phyloP scores from a whole-genome alignment of 2,797 vertebrate species.

The Australoheros facetus region DNA sequence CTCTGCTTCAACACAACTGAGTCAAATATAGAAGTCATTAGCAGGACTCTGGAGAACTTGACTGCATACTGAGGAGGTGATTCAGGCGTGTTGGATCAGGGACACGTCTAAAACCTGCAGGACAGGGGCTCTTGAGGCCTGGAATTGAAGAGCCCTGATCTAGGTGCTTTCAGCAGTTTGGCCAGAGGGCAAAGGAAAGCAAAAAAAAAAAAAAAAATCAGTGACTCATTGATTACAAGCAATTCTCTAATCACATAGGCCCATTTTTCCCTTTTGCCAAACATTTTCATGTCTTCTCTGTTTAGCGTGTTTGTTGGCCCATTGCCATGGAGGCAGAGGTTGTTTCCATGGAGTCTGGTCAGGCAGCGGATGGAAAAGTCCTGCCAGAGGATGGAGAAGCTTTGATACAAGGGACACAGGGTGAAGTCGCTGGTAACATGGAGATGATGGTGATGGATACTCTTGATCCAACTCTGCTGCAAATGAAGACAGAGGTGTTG shows the following conservation, averaged over 20 bases:
- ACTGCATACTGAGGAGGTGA: too few relatives aligned
- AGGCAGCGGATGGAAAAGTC: constrained; percentile 87
- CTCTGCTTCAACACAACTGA: too few relatives aligned
- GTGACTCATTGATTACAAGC: not conserved
- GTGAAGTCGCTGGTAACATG: constrained; percentile 82
- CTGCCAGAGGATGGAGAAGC: constrained; percentile 87
- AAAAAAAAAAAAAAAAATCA: too few relatives aligned
- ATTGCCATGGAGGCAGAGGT: constrained; percentile 74
- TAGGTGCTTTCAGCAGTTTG: too few relatives aligned
- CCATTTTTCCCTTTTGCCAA: not conserved
- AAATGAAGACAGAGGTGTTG: constrained; percentile 98
- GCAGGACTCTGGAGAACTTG: too few relatives aligned
- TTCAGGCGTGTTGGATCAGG: too few relatives aligned
- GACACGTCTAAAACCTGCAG: too few relatives aligned
- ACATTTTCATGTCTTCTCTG: not conserved
- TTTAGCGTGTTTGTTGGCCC: constrained; percentile 33
- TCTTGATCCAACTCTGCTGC: constrained; percentile 91
- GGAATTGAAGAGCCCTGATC: too few relatives aligned
- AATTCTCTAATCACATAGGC: not conserved
- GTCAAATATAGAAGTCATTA: too few relatives aligned
- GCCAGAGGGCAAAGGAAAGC: too few relatives aligned
- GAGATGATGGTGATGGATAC: constrained; percentile 99
- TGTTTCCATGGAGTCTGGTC: constrained; percentile 70
- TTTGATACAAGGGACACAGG: constrained; percentile 81
- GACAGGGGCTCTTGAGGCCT: too few relatives aligned